phyloP scores from a whole-genome alignment of 1,140 invertebrate species.

The Drosophila bifasciata region DNA sequence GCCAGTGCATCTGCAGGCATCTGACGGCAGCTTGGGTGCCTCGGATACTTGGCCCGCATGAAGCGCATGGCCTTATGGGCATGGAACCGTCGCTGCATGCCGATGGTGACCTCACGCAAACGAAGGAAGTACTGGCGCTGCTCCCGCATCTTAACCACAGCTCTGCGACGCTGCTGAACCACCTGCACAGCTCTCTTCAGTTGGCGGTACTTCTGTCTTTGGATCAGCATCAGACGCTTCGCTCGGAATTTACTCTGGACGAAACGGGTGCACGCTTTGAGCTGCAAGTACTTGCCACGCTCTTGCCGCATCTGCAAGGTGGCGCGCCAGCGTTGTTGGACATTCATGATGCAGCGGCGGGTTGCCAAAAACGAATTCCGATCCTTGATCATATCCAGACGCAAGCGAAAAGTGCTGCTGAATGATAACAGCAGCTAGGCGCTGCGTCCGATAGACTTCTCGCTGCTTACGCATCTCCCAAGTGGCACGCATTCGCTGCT shows the following conservation, averaged over 20 bases:
- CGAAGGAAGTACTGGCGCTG: conserved; percentile 44
- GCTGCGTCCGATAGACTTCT: conserved; percentile 13
- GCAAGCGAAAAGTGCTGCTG: conserved; percentile 72
- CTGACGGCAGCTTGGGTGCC: conserved; percentile 63
- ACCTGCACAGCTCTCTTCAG: conserved; percentile 46
- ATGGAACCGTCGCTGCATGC: conserved; percentile 85
- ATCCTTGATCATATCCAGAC: conserved; percentile 35
- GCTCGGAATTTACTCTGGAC: conserved; percentile 47
- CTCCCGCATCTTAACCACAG: conserved; percentile 43
- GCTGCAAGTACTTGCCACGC: conserved; percentile 13
- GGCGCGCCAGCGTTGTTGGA: conserved; percentile 59
- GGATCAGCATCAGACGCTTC: conserved; percentile 30
- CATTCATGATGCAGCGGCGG: conserved; percentile 27
- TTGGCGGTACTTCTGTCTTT: conserved; percentile 37
- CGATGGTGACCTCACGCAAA: conserved; percentile 59
- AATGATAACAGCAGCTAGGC: conserved; percentile 45
- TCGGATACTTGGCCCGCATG: conserved; percentile 69
- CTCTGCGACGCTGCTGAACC: conserved; percentile 62
- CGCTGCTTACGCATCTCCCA: conserved; percentile 23
- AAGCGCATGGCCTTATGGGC: conserved; percentile 72
- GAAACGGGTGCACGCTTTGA: conserved; percentile 5
- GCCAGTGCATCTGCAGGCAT: conserved; percentile 84
- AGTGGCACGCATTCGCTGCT: conserved; percentile 30
- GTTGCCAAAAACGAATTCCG: conserved; percentile 55
- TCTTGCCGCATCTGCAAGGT: conserved; percentile 25